These are phyloP conservation scores for Zeus faber DNA, from an alignment of 2,113 vertebrate species.

Conservation along the genomic window DNA sequence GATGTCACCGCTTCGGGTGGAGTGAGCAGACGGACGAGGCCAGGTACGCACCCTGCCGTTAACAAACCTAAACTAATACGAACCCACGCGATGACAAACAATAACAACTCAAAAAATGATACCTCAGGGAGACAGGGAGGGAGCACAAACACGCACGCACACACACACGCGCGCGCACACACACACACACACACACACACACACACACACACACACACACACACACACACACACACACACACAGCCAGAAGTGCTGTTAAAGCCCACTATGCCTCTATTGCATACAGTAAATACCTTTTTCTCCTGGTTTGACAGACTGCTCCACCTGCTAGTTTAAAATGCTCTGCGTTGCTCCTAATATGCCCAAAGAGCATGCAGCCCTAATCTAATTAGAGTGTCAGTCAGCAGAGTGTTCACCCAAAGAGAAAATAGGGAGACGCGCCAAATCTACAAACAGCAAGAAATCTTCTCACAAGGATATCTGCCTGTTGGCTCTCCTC, in stretches of 20 bases:
- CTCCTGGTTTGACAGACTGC: constrained; percentile 54
- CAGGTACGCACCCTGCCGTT: constrained; percentile 57
- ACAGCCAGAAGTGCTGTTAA: neutral
- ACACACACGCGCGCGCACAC: constrained; percentile 9
- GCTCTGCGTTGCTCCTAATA: constrained; percentile 66
- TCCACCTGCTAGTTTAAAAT: constrained; percentile 67
- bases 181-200: constrained; percentile 10
- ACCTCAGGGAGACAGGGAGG: neutral
- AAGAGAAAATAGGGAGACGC: constrained; percentile 63
- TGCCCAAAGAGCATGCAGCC: constrained; percentile 73
- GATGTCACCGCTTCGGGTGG: constrained; percentile 64
- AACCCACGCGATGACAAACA: constrained; percentile 23
- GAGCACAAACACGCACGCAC: neutral
- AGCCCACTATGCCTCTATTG: constrained; percentile 17
- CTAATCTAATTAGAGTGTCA: constrained; percentile 81
- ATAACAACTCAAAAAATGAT: constrained; percentile 26
- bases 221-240: constrained; percentile 11
- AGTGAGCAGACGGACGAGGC: constrained; percentile 64
- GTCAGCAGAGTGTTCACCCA: constrained; percentile 73
- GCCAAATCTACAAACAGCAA: constrained; percentile 64
- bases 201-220: constrained; percentile 2
- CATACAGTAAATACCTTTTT: constrained; percentile 53
- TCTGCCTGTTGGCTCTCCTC: constrained; percentile 29
- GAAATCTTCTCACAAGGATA: constrained; percentile 43
- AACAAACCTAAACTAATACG: constrained; percentile 59